Percentiles rank a stretch among this genome's conserved stretches.
These are phyloP conservation scores for Rhopalosiphum nymphaeae DNA, from an alignment of 2,888 invertebrate genomes.

Conservation along the genomic window DNA sequence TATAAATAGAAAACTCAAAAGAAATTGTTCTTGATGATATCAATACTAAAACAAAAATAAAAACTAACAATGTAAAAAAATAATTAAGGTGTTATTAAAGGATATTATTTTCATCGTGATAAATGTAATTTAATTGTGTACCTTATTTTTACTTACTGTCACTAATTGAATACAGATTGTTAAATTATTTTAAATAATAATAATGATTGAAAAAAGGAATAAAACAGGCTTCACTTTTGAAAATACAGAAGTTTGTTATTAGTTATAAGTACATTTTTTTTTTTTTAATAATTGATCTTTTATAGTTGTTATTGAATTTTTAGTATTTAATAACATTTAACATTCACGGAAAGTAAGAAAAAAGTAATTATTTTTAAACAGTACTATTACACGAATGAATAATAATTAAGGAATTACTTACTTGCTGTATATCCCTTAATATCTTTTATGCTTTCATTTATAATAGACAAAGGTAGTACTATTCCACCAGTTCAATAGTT, in stretches of 20 bases:
- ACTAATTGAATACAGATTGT: too few relatives aligned
- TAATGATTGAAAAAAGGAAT: background rate
- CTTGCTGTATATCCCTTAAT: background rate
- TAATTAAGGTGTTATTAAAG: background rate
- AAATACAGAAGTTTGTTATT: background rate
- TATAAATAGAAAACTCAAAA: background rate
- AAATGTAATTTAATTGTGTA: background rate
- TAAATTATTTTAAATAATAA: background rate
- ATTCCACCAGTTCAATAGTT: background rate
- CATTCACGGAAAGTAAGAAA: background rate
- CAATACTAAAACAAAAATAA: background rate
- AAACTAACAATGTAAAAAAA: background rate
- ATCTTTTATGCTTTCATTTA: background rate
- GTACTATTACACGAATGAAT: background rate
- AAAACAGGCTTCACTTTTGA: background rate
- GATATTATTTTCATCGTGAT: background rate
- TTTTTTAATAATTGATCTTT: background rate
- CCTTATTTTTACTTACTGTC: background rate
- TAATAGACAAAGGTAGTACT: background rate
- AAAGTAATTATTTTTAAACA: background rate
- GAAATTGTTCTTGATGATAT: background rate
- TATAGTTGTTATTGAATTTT: background rate
- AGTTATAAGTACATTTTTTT: background rate
- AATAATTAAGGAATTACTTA: background rate
- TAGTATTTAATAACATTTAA: background rate